Evolutionary conservation across 2,888 invertebrate genomes (phyloP).

Genomic region (Bellardia bayeri): DNA sequence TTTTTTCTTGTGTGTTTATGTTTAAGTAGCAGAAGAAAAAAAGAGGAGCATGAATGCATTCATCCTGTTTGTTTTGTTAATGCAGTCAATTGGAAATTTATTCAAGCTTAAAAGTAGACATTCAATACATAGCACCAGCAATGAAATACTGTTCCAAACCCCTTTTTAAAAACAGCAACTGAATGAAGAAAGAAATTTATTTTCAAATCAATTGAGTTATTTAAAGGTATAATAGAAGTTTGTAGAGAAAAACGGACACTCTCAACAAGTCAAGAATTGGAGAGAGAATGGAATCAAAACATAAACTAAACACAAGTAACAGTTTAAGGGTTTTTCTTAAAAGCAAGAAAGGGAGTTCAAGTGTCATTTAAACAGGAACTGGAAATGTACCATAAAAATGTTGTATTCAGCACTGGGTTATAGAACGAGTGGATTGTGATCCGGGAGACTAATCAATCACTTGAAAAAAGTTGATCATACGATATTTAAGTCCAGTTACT

Average conservation of each 20-base stretch:
- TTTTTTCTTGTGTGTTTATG: constrained; percentile 9
- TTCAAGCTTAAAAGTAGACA: constrained; percentile 75
- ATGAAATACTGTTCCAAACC: constrained; percentile 3
- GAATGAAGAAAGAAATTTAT: constrained; percentile 54
- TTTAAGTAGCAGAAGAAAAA: background rate
- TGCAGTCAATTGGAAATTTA: constrained; percentile 75
- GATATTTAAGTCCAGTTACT: too few relatives aligned
- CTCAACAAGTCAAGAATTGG: constrained; percentile 20
- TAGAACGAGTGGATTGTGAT: background rate
- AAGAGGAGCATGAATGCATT: constrained; percentile 37
- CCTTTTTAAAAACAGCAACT: constrained; percentile 20
- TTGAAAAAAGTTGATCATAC: too few relatives aligned
- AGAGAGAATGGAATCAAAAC: constrained; percentile 15
- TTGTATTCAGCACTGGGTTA: background rate
- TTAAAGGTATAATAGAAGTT: constrained; percentile 58
- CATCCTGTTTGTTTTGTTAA: constrained; percentile 71
- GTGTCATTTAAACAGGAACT: constrained; percentile 38
- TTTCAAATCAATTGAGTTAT: constrained; percentile 72
- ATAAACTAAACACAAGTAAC: constrained; percentile 26
- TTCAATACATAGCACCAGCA: constrained; percentile 51
- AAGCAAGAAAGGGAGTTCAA: background rate
- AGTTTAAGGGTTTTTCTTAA: background rate
- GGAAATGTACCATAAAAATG: background rate
- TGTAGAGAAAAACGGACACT: constrained; percentile 44
- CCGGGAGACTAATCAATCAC: too few relatives aligned